These are phyloP conservation scores for Xestia xanthographa DNA, from an alignment of 2,888 invertebrate genomes.

Conservation along the genomic window DNA sequence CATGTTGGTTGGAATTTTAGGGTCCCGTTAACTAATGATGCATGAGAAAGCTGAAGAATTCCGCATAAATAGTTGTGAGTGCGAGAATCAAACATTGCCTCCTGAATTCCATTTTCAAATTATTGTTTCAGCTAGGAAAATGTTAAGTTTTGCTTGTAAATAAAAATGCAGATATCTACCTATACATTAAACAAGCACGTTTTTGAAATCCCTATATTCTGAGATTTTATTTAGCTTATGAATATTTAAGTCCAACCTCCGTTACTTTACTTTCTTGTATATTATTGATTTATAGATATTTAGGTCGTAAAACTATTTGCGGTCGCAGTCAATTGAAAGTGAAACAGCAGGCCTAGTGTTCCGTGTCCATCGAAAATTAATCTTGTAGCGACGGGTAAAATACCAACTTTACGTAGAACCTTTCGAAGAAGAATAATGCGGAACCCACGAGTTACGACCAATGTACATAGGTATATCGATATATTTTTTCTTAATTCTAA, in stretches of 20 bases:
- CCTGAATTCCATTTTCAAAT: not conserved
- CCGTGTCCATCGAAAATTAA: conserved; percentile 30
- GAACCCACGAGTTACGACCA: no score
- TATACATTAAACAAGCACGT: not conserved
- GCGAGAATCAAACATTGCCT: not conserved
- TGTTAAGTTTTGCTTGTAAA: not conserved
- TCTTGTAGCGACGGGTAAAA: not conserved
- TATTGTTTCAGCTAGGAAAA: not conserved
- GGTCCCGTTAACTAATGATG: conserved; percentile 12
- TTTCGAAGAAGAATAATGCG: not conserved
- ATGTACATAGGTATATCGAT: no score
- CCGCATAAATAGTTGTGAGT: not conserved
- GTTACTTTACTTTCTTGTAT: conserved; percentile 26
- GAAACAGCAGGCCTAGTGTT: conserved; percentile 33
- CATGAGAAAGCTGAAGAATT: not conserved
- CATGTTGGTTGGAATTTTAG: conserved; percentile 13
- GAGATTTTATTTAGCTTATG: conserved; percentile 1
- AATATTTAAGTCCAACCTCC: not conserved
- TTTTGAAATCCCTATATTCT: not conserved
- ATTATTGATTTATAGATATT: conserved; percentile 26
- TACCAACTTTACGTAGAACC: not conserved
- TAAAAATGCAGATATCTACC: not conserved
- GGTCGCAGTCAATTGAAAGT: conserved; percentile 47
- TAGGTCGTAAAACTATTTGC: conserved; percentile 28
- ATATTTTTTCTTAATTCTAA: no score